Evolutionary conservation across 1,140 invertebrate species (phyloP), one percentile per base, ranked within the genome.

Genomic region (Eurosta solidaginis): DNA sequence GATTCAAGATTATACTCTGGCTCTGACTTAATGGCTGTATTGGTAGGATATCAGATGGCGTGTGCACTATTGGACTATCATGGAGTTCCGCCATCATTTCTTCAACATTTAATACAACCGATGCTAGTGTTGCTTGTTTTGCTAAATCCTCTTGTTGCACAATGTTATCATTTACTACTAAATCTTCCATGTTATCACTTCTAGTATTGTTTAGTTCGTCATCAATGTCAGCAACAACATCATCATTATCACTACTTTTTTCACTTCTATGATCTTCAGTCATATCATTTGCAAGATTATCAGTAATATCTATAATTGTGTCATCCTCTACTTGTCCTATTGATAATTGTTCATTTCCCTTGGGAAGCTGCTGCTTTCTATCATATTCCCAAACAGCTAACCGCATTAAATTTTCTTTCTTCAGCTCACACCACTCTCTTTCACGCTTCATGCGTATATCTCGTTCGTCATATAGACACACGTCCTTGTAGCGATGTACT

Each of bases 391-490:
- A 68, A 20, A 68, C 17, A 10, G 9, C 59, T 40, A 68, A 12
- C 14, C 33, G 59, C 59, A 68, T 68, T 12, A 68, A 68, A 68
- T 68, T 68, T 68, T 68, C 59, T 40, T 68, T 68, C 40, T 68
- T 68, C 14, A 29, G 7, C 12, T 68, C 59, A n/a, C 59, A 68
- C 59, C 59, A 68, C 40, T 68, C 33, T n/a, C 33, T 36, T 20
- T 68, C 59, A 1, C 59, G 59, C 14, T 68, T 5, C 12, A 20
- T 68, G 4, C 59, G 59, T 68, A 68, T 68, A 20, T 68, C 59
- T 7, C 20, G 17, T 9, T 68, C 59, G 22, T 33, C 40, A 40
- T 68, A 68, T 0, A 68, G 17, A n/a, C 59, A 68, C n/a, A 68
- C 36, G 22, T 68, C 22, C 40, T 40, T 68, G 20, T 68, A 33